Evolutionary conservation across 2,888 invertebrate species (phyloP), one percentile per base, ranked within the genome.

Genomic region (Teinopalpus imperialis): DNA sequence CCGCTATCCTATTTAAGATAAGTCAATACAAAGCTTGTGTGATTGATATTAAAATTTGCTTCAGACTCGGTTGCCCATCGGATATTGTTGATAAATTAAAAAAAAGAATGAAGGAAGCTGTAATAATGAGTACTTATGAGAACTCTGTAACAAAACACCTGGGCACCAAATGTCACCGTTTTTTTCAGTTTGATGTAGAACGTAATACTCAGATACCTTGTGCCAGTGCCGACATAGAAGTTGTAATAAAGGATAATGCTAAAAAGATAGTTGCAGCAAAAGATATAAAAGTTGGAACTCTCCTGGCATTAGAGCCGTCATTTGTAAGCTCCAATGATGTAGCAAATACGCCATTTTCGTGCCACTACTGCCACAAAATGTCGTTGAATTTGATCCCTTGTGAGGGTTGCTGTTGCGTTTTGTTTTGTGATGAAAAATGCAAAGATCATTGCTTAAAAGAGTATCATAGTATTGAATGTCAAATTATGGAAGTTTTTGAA

Each of bases 221-320:
- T 43, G 57, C 55, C 2, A 58, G 49, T 27, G 36, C 34, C 1
- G 52, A 60, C 30, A 43, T 66, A 7, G 50, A 55, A 9, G 40
- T 66, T 14, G 43, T 48, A 8, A 12, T 2, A 2, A 20, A 42
- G 5, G 18, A 43, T 9, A 20, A 31, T 8, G n/a, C 36, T 2
- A 54, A 53, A 3, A 62, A 59, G 54, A 47, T 69, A 10, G 50
- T 63, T 8, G 63, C 67, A 2, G 43, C 50, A 2, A 53, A 37
- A 7, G 49, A 59, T 36, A 55, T 68, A 3, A 56, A 59, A 44
- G 49, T 63, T n/a, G 70, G 70, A 1, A 52, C 56, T 6, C 40
- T 67, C 0, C 6, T 70, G 6, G 54, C 58, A 3, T 12, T 54
- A 3, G 70, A 69, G 29, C 32, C 41, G 7, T 56, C 64, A 1